Evolutionary conservation across 2,797 vertebrate genomes (phyloP), one percentile per base, ranked within the genome.

Genomic region (Kryptopterus vitreolus): DNA sequence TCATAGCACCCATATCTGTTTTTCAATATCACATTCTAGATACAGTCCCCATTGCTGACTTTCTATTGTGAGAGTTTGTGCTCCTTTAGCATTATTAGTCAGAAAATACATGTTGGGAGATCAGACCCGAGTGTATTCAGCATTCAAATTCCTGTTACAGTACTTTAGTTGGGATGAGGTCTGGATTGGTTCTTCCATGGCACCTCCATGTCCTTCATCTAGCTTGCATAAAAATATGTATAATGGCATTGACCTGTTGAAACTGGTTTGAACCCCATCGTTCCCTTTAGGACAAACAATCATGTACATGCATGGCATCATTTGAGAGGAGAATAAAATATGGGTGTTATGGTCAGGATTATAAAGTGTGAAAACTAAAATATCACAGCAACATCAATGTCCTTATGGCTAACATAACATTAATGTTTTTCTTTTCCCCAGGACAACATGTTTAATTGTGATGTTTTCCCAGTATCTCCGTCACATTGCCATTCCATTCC

Each of bases 401-500:
- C n/a, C n/a, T n/a, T n/a, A n/a, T n/a, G n/a, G n/a, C n/a, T n/a
- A n/a, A 58, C 4, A 8, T 72, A 55, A 35, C 50, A 46, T 46
- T 43, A 20, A 59, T 20, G 13, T 59, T 75, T 12, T 26, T 59
- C 61, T 12, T 26, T n/a, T 78, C 18, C 77, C 83, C 90, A 99
- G 98, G 94, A 98, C 98, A 59, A 93, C 94, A 55, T 91, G 83
- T 70, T 88, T 97, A 89, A 99, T 98, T 86, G 92, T 97, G 85
- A 88, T 98, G 62, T 99, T 99, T 92, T 99, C 97, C 9, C 97
- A 99, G 90, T 99, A 98, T 89, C 92, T 99, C 87, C 95, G 96
- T 6, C 93, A 95, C 52, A 83, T 97, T 9, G 77, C 94, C 0
- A 84, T 99, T 59, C 96, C 92, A 0, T 78, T 98, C 83, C 98